Evolutionary conservation across 2,113 vertebrate genomes (phyloP).

Genomic region (Amblyornis subalaris): DNA sequence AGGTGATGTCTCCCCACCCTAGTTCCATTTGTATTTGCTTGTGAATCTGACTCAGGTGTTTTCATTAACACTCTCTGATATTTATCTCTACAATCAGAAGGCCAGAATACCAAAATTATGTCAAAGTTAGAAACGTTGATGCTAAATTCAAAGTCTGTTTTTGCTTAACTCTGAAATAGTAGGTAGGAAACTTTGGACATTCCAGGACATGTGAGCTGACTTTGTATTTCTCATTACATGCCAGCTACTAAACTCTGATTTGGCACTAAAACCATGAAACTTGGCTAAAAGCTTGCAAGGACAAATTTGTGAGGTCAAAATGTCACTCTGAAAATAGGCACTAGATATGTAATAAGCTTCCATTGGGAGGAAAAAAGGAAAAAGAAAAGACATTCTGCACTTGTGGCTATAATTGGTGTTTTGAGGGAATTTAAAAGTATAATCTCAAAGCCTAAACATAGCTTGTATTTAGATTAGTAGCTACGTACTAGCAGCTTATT

Average conservation of each 20-base stretch:
- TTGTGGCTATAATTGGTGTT: not conserved
- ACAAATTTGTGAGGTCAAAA: not conserved
- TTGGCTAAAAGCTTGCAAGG: not conserved
- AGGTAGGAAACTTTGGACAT: slow-evolving; percentile 59
- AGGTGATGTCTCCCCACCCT: slow-evolving; percentile 37
- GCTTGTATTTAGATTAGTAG: not conserved
- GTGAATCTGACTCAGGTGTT: slow-evolving; percentile 52
- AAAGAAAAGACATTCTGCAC: not conserved
- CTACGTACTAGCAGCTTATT: not conserved
- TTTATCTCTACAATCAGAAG: slow-evolving; percentile 16
- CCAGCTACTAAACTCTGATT: not conserved
- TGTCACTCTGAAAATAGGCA: not conserved
- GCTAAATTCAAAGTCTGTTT: not conserved
- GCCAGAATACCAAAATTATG: not conserved
- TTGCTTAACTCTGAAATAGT: slow-evolving; percentile 29
- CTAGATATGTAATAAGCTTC: not conserved
- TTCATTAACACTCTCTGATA: slow-evolving; percentile 7
- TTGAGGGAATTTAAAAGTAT: not conserved
- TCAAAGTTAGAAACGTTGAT: not conserved
- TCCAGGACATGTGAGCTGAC: slow-evolving; percentile 42
- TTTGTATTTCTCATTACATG: not conserved
- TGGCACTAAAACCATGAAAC: not conserved
- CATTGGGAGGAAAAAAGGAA: not conserved
- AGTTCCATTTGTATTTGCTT: slow-evolving; percentile 49
- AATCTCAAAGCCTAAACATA: not conserved